phyloP scores from a whole-genome alignment of 30 jellyfish, hydroid and myxozoan species.

The Aurelia coerulea region DNA sequence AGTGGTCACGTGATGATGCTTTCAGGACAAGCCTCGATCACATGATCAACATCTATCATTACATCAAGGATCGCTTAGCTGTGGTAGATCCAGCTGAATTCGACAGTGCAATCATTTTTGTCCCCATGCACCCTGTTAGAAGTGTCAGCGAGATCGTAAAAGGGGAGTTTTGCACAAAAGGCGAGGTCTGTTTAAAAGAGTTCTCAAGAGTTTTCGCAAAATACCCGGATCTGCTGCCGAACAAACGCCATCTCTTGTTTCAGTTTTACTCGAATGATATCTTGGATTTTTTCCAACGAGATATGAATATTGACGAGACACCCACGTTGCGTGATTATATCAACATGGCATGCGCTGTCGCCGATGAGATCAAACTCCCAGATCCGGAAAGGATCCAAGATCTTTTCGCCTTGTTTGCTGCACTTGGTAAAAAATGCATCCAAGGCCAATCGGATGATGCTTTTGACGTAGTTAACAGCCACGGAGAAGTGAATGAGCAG shows the following conservation, averaged over 20 bases:
- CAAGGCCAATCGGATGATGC: not conserved
- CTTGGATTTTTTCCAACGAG: constrained; percentile 51
- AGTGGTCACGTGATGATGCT: constrained; percentile 56
- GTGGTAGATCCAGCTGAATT: constrained; percentile 43
- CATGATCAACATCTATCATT: constrained; percentile 58
- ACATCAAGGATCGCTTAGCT: constrained; percentile 8
- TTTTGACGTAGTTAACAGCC: not conserved
- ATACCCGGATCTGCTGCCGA: constrained; percentile 3
- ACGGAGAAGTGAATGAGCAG: not conserved
- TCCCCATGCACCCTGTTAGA: not conserved
- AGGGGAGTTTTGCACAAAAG: constrained; percentile 64
- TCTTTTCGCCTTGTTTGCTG: constrained; percentile 56
- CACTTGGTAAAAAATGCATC: constrained; percentile 59
- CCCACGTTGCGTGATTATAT: constrained; percentile 80
- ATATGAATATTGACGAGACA: constrained; percentile 47
- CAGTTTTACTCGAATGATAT: constrained; percentile 70
- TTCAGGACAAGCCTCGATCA: constrained; percentile 78
- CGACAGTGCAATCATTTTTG: constrained; percentile 59
- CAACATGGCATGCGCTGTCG: constrained; percentile 59
- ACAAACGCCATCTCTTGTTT: constrained; percentile 46
- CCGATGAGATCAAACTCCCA: constrained; percentile 73
- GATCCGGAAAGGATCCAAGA: constrained; percentile 47
- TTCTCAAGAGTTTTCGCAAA: constrained; percentile 57
- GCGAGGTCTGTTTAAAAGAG: constrained; percentile 80
- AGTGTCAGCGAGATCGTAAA: not conserved